Percentiles rank a stretch among this genome's conserved stretches.
These are phyloP conservation scores for Falco concolor DNA, from an alignment of 2,797 vertebrate genomes.

Conservation along the genomic window DNA sequence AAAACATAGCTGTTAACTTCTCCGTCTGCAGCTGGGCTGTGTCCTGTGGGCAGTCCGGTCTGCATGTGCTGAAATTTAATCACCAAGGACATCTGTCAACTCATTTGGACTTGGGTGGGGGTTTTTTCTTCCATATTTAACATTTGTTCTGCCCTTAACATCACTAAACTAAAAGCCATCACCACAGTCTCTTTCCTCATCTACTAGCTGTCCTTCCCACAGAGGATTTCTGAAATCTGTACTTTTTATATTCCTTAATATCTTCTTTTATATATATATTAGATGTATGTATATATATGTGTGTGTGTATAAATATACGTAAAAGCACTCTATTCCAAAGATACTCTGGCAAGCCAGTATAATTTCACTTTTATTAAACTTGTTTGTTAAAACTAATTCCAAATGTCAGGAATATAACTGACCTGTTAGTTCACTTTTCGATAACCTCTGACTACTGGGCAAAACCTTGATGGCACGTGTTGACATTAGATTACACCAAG, in stretches of 20 bases:
- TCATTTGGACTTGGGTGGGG: background rate
- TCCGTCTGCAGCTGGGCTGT: background rate
- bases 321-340: background rate
- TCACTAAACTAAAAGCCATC: background rate
- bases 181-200: background rate
- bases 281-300: too few species aligned
- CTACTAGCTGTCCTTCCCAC: background rate
- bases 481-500: background rate
- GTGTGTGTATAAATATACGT: background rate
- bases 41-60: background rate
- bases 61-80: conserved; percentile 29
- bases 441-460: background rate
- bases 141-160: background rate
- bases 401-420: background rate
- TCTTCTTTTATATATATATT: background rate
- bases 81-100: conserved; percentile 26
- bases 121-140: background rate
- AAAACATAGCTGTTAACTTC: background rate
- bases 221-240: background rate
- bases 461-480: accelerated
- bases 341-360: background rate
- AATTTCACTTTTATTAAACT: background rate
- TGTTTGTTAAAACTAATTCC: background rate
- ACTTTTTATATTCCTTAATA: background rate
- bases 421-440: background rate